Base-by-base conservation (phyloP, 92 coral and sea anemone genomes). In the Siderastrea radians region DNA sequence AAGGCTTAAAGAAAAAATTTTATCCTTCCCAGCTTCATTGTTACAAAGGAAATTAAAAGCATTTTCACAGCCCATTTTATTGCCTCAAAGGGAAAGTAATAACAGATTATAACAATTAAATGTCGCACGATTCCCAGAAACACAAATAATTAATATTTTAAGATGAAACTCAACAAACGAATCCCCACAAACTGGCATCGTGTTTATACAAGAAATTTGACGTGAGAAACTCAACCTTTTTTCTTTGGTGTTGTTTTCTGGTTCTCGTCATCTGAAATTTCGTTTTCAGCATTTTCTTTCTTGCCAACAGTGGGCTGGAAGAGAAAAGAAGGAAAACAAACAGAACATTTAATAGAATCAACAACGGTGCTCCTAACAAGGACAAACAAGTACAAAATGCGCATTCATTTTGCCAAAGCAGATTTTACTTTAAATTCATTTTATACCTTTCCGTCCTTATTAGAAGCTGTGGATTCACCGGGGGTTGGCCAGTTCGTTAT, bases 401-500 rank as follows among this genome's bases (percentile, higher is more conserved):
- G 71, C 68, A 83, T 72, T 17, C 62, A 71, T 51, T 16, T 1
- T 51, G 38, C 72, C 17, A 49, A 14, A n/a, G 47, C 8, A 58
- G 47, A 2, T 14, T 49, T 60, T n/a, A 16, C 0, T 5, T 9
- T 2, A 38, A 15, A n/a, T n/a, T 26, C 48, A 17, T 3, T 52
- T 11, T 49, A 13, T 84, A 84, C 87, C 87, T 84, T 84, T 19
- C 72, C 87, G 54, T 84, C 87, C 60, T 84, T 74, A 61, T 51
- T 14, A 44, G 98, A 88, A 11, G 92, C 96, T 51, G 94, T 87
- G 52, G 93, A 89, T 89, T 97, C 99, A 15, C 99, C 98, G 12
- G 96, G 98, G 51, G 95, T 95, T 17, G 99, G 99, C 99, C 99
- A 97, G 94, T 96, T 97, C 51, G 98, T 94, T 5, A 96, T 90